Evolutionary conservation across 2,888 invertebrate species (phyloP).

Genomic region (Meiosimyza decipiens): DNA sequence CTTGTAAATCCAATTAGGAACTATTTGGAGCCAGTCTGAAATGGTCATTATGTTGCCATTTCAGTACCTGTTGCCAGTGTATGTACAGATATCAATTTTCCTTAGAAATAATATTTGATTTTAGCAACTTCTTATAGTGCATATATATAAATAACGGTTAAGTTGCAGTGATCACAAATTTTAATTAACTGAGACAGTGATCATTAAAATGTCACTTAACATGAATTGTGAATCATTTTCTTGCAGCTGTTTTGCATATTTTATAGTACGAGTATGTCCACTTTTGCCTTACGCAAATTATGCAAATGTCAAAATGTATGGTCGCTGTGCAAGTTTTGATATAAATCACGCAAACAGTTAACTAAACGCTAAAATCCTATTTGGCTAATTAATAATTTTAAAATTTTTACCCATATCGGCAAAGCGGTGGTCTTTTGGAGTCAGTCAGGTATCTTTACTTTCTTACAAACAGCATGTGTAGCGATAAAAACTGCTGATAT

Average conservation of each 20-base stretch:
- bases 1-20: no score
- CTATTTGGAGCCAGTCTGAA: no score
- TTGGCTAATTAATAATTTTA: conserved; percentile 26
- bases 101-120: no score
- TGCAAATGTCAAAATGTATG: not conserved
- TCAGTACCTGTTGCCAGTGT: no score
- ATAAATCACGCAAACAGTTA: not conserved
- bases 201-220: conserved; percentile 53
- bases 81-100: no score
- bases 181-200: conserved; percentile 54
- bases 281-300: not conserved
- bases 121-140: no score
- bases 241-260: conserved; percentile 20
- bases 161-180: conserved; percentile 47
- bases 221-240: conserved; percentile 49
- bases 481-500: conserved; percentile 28
- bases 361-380: not conserved
- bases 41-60: no score
- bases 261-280: conserved; percentile 14
- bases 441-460: no score
- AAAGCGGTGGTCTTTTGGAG: not conserved
- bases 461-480: not conserved
- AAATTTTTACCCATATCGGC: conserved; percentile 12
- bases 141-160: no score
- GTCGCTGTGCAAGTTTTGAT: not conserved